These are phyloP conservation scores for Catalaphyllia jardinei DNA, from an alignment of 64 coral and sea anemone genomes.

Conservation along the genomic window DNA sequence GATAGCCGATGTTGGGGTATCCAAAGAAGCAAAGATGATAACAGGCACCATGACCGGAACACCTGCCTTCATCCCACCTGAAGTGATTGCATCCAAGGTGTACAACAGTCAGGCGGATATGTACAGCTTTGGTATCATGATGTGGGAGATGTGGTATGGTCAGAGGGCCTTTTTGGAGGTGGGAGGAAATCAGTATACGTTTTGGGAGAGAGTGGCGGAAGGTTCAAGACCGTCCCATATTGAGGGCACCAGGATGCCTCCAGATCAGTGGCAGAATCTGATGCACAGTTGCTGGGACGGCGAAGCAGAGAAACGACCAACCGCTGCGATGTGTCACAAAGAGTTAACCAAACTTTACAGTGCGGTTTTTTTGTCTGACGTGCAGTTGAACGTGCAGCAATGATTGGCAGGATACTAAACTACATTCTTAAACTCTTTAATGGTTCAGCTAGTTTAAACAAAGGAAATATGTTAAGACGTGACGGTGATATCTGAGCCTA, in stretches of 20 bases:
- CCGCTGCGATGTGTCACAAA: background rate
- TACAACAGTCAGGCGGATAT: background rate
- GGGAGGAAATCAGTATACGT: background rate
- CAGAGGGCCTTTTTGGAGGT: background rate
- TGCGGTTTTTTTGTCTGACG: too few relatives aligned
- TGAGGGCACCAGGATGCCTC: background rate
- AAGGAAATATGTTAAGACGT: too few relatives aligned
- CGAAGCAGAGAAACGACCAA: background rate
- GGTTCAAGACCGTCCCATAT: background rate
- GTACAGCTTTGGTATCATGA: background rate
- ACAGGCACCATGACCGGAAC: background rate
- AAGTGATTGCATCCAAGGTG: background rate
- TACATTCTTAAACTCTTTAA: too few relatives aligned
- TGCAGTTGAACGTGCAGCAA: too few relatives aligned
- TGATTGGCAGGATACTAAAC: too few relatives aligned
- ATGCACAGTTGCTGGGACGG: background rate
- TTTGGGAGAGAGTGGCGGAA: background rate
- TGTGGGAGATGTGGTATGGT: slow-evolving; percentile 7
- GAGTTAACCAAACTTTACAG: background rate
- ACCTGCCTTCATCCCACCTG: background rate
- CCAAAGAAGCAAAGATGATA: background rate
- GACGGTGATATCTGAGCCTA: too few relatives aligned
- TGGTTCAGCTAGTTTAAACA: too few relatives aligned
- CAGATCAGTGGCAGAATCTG: background rate
- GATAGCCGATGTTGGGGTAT: background rate